Percentiles rank a stretch among this genome's conserved stretches.
phyloP scores from a whole-genome alignment of 1,140 invertebrate species.

The Dendrolimus kikuchii region DNA sequence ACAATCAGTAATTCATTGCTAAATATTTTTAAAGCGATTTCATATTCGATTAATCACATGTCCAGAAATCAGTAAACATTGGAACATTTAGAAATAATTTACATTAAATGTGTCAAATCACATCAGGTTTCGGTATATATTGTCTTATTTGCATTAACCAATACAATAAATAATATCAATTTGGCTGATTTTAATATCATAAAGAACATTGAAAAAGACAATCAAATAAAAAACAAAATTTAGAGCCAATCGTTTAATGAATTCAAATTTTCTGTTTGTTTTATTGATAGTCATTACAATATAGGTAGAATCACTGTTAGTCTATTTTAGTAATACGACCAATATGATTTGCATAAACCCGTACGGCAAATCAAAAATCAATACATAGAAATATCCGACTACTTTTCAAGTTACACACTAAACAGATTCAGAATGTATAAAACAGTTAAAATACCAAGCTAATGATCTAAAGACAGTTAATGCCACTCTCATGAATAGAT shows the following conservation, averaged over 20 bases:
- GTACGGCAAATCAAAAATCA: slow-evolving; percentile 37
- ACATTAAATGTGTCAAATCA: no score
- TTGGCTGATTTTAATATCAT: neutral
- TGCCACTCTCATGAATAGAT: slow-evolving; percentile 56
- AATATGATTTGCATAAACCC: slow-evolving; percentile 48
- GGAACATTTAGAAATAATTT: no score
- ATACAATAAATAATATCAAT: no score
- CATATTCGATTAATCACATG: no score
- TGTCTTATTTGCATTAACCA: no score
- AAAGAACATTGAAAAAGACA: neutral
- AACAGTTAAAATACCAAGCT: slow-evolving; percentile 35
- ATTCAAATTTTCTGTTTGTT: neutral
- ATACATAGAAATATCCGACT: slow-evolving; percentile 37
- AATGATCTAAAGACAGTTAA: slow-evolving; percentile 41
- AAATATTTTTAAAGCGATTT: no score
- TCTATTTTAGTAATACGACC: slow-evolving; percentile 35
- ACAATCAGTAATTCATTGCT: no score
- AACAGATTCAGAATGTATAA: slow-evolving; percentile 30
- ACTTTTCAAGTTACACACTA: slow-evolving; percentile 31
- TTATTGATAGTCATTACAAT: neutral
- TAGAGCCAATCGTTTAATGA: neutral
- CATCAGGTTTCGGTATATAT: no score
- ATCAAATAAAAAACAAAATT: slow-evolving; percentile 3
- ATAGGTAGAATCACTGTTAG: slow-evolving; percentile 30
- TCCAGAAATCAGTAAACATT: no score